Percentiles rank a stretch among this genome's conserved stretches.
Evolutionary conservation across 2,113 vertebrate genomes (phyloP).

Genomic region (Phyllopteryx taeniolatus): DNA sequence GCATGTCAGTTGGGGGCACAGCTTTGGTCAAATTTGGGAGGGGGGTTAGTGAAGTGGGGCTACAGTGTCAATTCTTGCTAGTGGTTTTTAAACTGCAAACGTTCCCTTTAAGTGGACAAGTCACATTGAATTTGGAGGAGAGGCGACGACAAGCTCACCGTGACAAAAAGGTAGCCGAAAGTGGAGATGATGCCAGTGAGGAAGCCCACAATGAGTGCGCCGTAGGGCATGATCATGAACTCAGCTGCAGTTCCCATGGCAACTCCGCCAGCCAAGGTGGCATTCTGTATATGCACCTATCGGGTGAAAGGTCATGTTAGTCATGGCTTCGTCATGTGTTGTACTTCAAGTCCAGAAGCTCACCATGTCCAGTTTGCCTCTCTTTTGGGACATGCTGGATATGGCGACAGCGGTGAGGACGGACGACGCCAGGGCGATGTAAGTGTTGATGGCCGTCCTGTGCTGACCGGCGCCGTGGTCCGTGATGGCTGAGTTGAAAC

Average conservation of each 20-base stretch:
- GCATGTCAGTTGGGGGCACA: too few species aligned
- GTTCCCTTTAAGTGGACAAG: background rate
- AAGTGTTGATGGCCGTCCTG: constrained; percentile 89
- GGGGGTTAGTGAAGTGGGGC: too few species aligned
- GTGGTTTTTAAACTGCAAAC: background rate
- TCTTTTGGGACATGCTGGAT: constrained; percentile 85
- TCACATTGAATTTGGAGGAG: background rate
- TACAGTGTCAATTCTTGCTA: background rate
- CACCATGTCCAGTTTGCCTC: constrained; percentile 94
- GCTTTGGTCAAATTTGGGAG: too few species aligned
- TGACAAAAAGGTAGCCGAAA: constrained; percentile 81
- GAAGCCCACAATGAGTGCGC: constrained; percentile 87
- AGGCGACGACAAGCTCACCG: constrained; percentile 73
- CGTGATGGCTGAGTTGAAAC: constrained; percentile 91
- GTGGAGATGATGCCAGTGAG: constrained; percentile 85
- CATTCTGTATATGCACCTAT: constrained; percentile 95
- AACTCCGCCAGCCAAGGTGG: constrained; percentile 87
- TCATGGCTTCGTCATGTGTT: background rate
- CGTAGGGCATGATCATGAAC: constrained; percentile 90
- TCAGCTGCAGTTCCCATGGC: constrained; percentile 89
- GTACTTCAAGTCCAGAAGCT: background rate
- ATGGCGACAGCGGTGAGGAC: constrained; percentile 85
- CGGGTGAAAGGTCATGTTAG: constrained; percentile 3
- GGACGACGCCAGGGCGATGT: constrained; percentile 81
- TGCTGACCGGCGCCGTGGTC: constrained; percentile 87